phyloP scores from a whole-genome alignment of 2,797 vertebrate genomes.

The Ctenopoma kingsleyae region DNA sequence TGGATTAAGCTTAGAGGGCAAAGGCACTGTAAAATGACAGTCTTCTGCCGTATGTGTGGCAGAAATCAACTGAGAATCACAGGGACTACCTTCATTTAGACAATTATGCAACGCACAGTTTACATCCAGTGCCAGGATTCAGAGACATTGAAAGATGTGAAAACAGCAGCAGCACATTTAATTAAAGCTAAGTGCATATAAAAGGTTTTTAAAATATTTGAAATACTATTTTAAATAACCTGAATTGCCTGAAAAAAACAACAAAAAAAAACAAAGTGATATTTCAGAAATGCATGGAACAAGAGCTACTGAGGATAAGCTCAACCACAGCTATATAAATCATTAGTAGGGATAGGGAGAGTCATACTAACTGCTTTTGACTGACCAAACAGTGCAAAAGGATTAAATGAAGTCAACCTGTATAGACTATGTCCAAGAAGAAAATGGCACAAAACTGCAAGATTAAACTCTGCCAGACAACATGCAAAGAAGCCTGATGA shows the following conservation, averaged over 20 bases:
- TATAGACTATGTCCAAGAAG: neutral
- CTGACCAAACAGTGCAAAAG: too few species aligned
- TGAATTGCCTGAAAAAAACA: too few species aligned
- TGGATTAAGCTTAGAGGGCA: constrained; percentile 14
- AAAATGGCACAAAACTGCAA: neutral
- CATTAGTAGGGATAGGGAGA: neutral
- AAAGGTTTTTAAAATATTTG: too few species aligned
- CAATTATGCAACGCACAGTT: neutral
- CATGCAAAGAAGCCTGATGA: neutral
- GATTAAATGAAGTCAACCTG: neutral
- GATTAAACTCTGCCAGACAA: neutral
- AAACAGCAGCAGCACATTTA: too few species aligned
- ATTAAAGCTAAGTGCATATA: too few species aligned
- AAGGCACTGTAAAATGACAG: neutral
- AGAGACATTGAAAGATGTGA: neutral
- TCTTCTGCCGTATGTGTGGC: neutral
- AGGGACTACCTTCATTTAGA: neutral
- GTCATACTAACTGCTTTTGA: too few species aligned
- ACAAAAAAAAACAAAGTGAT: too few species aligned
- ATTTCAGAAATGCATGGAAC: too few species aligned
- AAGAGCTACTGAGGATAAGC: too few species aligned
- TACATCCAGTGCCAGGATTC: neutral
- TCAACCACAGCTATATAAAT: neutral
- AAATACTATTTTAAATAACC: too few species aligned
- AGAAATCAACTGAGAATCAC: neutral